Percentiles rank a stretch among this genome's conserved stretches.
Conservation (phyloP, 2,888 invertebrate species). For the Diploptera punctata region DNA sequence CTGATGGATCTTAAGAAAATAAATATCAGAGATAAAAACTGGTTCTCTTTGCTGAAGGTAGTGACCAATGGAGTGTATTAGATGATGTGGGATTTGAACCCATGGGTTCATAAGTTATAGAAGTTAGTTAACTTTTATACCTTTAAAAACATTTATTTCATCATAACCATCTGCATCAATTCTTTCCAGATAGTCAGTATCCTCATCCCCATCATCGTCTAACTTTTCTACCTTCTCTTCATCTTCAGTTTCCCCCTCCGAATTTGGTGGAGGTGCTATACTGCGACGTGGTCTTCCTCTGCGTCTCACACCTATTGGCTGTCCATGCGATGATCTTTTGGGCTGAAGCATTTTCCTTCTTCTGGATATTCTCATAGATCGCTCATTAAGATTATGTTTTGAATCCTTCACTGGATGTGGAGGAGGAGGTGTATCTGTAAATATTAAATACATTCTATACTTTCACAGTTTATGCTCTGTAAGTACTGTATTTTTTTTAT, state of each 20-base stretch:
- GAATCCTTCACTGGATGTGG: neutral
- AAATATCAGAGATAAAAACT: too few species aligned
- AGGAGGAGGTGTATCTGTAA: neutral
- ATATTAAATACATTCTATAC: neutral
- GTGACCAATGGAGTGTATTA: too few species aligned
- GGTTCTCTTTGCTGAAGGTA: too few species aligned
- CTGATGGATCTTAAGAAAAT: too few species aligned
- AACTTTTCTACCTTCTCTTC: conserved; percentile 47
- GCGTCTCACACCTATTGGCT: neutral
- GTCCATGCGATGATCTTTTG: conserved; percentile 24
- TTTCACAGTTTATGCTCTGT: too few species aligned
- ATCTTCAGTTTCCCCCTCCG: conserved; percentile 28
- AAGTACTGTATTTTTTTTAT: neutral
- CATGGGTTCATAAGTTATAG: too few species aligned
- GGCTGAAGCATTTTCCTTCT: conserved; percentile 39
- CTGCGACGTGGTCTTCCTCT: conserved; percentile 7
- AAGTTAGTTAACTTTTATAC: too few species aligned
- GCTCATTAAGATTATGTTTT: neutral
- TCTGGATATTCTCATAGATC: conserved; percentile 19
- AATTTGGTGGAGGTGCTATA: conserved; percentile 13
- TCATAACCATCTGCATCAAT: conserved; percentile 27
- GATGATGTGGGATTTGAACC: too few species aligned
- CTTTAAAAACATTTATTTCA: conserved; percentile 31
- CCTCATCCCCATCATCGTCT: conserved; percentile 17
- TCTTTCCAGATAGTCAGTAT: conserved; percentile 24